Percentiles rank a stretch among this genome's conserved stretches.
Evolutionary conservation across 2,113 vertebrate genomes (phyloP).

Genomic region (Platysternon megacephalum): DNA sequence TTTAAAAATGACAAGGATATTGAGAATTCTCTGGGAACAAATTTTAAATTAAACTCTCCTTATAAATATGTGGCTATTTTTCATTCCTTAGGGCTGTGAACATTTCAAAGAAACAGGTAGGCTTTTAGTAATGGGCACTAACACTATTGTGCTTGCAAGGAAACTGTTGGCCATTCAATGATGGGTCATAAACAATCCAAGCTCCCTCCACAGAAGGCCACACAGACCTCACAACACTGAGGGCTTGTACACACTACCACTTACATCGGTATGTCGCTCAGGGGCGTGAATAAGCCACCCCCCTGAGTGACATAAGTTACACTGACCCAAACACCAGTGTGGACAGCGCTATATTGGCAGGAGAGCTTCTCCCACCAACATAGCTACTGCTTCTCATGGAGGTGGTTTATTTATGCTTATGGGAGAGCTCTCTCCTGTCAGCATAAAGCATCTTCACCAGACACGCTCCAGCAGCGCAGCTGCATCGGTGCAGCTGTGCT

Average conservation of each 20-base stretch:
- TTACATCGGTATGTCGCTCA: not conserved
- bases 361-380: not conserved
- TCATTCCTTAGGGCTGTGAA: slow-evolving; percentile 63
- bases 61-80: slow-evolving; percentile 73
- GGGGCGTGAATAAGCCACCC: not conserved
- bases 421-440: not conserved
- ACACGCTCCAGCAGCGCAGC: too few relatives aligned
- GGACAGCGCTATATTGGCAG: not conserved
- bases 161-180: slow-evolving; percentile 68
- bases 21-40: slow-evolving; percentile 53
- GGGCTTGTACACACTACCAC: not conserved
- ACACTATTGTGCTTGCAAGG: slow-evolving; percentile 70
- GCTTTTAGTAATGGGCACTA: slow-evolving; percentile 69
- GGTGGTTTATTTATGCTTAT: not conserved
- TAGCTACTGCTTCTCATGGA: not conserved
- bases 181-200: slow-evolving; percentile 71
- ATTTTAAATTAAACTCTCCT: slow-evolving; percentile 69
- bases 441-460: not conserved
- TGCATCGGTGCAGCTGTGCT: too few relatives aligned
- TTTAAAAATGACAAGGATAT: not conserved
- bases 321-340: not conserved
- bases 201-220: slow-evolving; percentile 62
- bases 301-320: not conserved
- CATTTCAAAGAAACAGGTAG: slow-evolving; percentile 72
- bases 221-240: slow-evolving; percentile 50